Evolutionary conservation across 1,140 invertebrate species (phyloP).

Genomic region (Cydia amplana): DNA sequence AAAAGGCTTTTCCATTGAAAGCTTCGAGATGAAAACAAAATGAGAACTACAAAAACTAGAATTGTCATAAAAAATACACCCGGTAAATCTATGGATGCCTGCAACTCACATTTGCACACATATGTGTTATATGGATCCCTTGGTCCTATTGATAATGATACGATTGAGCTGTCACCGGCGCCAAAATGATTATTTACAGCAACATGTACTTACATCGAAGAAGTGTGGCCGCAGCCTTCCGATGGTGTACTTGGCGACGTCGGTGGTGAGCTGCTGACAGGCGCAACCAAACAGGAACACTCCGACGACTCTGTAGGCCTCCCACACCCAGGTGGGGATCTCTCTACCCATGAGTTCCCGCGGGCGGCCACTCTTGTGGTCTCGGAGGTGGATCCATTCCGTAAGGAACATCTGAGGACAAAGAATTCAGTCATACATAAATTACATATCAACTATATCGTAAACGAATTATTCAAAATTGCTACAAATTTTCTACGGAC

Average conservation of each 20-base stretch:
- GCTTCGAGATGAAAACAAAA: too few species aligned
- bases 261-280: slow-evolving; percentile 90
- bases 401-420: slow-evolving; percentile 81
- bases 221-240: slow-evolving; percentile 96
- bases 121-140: too few species aligned
- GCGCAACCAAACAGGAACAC: slow-evolving; percentile 93
- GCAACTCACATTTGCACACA: too few species aligned
- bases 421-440: slow-evolving; percentile 27
- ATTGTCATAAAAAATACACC: too few species aligned
- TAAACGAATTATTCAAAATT: too few species aligned
- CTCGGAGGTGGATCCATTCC: slow-evolving; percentile 81
- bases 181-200: neutral
- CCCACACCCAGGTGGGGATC: slow-evolving; percentile 85
- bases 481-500: too few species aligned
- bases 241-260: slow-evolving; percentile 95
- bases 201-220: slow-evolving; percentile 80
- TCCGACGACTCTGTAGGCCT: slow-evolving; percentile 86
- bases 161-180: too few species aligned
- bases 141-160: too few species aligned
- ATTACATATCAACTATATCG: too few species aligned
- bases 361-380: slow-evolving; percentile 68
- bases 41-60: too few species aligned
- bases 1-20: too few species aligned
- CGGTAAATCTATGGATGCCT: too few species aligned
- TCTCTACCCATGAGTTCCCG: slow-evolving; percentile 79